Percentiles rank a stretch among this genome's conserved stretches.
phyloP scores from a whole-genome alignment of 2,113 vertebrate genomes.

The Cnemophilus loriae region DNA sequence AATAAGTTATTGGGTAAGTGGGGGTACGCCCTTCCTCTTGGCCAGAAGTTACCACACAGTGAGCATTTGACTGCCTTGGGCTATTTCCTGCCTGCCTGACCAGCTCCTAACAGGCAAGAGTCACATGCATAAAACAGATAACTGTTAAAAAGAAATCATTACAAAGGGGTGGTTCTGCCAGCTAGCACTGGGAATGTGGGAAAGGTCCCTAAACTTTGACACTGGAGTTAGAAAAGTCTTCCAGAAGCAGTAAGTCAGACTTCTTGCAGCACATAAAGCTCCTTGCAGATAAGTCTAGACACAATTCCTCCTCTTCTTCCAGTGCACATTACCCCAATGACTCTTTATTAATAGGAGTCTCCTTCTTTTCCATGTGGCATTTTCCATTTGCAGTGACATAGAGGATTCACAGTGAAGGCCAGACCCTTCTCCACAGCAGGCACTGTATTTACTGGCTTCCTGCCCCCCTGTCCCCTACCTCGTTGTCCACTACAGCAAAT shows the following conservation, averaged over 20 bases:
- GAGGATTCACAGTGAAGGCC: background rate
- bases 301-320: background rate
- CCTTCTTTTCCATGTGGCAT: background rate
- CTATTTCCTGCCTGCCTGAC: background rate
- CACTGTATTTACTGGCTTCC: background rate
- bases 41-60: background rate
- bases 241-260: background rate
- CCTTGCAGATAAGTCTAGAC: background rate
- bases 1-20: background rate
- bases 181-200: background rate
- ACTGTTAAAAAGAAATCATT: background rate
- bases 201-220: background rate
- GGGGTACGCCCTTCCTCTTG: background rate
- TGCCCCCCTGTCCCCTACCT: background rate
- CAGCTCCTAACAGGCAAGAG: background rate
- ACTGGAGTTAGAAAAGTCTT: background rate
- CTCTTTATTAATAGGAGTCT: background rate
- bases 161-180: background rate
- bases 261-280: background rate
- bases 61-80: background rate
- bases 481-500: background rate
- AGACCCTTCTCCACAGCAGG: background rate
- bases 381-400: background rate
- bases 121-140: background rate
- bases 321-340: background rate